phyloP scores from a whole-genome alignment of 2,113 vertebrate species.

The Gadus chalcogrammus region DNA sequence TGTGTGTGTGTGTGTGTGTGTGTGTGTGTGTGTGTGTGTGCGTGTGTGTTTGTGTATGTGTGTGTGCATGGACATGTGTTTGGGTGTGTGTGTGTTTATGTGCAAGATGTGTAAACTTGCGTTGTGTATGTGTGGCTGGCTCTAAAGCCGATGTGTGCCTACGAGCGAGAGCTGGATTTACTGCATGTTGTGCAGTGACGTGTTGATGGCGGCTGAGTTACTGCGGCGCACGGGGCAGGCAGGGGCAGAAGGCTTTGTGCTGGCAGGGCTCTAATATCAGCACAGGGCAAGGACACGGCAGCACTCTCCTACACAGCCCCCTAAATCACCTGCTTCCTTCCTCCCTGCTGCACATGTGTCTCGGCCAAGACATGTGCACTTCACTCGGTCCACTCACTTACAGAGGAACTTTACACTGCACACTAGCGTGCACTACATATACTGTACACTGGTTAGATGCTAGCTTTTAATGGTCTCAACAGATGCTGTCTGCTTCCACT shows the following conservation, averaged over 20 bases:
- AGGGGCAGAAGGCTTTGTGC: neutral
- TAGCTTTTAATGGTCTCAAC: neutral
- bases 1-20: slow-evolving; percentile 23
- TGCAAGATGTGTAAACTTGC: slow-evolving; percentile 41
- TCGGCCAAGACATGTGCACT: neutral
- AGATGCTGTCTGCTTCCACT: no score
- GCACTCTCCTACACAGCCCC: neutral
- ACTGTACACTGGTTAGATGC: neutral
- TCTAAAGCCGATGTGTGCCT: no score
- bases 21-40: neutral
- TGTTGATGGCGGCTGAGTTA: slow-evolving; percentile 39
- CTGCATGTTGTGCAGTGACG: slow-evolving; percentile 34
- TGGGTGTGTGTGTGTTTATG: slow-evolving; percentile 29
- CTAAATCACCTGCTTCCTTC: slow-evolving; percentile 1
- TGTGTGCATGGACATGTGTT: neutral
- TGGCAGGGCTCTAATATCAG: slow-evolving; percentile 28
- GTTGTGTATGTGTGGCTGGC: no score
- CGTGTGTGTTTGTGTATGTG: slow-evolving; percentile 4
- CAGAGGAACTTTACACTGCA: neutral
- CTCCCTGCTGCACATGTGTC: neutral
- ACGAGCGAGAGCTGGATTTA: neutral
- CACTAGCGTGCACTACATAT: neutral
- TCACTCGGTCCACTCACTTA: neutral
- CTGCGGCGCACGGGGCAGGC: neutral
- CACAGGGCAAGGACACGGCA: slow-evolving; percentile 41